Base-by-base conservation (phyloP, 30 jellyfish, hydroid and myxozoan genomes). In the Rhopilema esculentum region DNA sequence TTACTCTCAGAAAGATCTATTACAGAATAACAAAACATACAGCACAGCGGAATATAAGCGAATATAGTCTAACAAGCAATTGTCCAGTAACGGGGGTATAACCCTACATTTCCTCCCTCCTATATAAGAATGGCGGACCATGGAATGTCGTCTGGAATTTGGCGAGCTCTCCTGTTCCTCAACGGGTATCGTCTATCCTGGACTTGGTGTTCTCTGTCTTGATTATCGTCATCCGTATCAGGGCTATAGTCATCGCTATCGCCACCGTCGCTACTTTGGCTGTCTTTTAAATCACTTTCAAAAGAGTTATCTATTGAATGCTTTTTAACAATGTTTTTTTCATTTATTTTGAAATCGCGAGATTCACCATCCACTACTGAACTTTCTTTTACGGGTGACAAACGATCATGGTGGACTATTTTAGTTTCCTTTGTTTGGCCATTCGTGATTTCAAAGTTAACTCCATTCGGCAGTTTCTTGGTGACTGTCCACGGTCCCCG, bases 51-150 rank as follows among this genome's bases (percentile, higher is more conserved):
- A n/a, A n/a, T n/a, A n/a, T n/a, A n/a, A n/a, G n/a, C n/a, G n/a
- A n/a, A n/a, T n/a, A n/a, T n/a, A n/a, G n/a, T n/a, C n/a, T n/a
- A n/a, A n/a, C n/a, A n/a, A n/a, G n/a, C n/a, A n/a, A n/a, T n/a
- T n/a, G n/a, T n/a, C n/a, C n/a, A n/a, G n/a, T n/a, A n/a, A 70
- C 81, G 81, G 88, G 88, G 88, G 88, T 78, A 52, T 28, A 2
- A 25, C 66, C 88, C 77, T 16, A 78, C 88, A 78, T 65, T 78
- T 78, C 88, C 79, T 66, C 88, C 79, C 48, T 30, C 88, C 88
- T 78, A 77, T 28, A 76, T 57, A 27, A 78, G 61, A 32, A 78
- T 57, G 16, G 79, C 79, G 65, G 53, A 66, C 88, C 88, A 78
- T 27, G 88, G 88, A 61, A 61, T 78, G 88, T 28, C 1, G 28